A percentile compares a stretch with the other conserved stretches of the same genome.
These are phyloP conservation scores for Glaucidium brasilianum DNA, from an alignment of 2,113 vertebrate species.

Conservation along the genomic window DNA sequence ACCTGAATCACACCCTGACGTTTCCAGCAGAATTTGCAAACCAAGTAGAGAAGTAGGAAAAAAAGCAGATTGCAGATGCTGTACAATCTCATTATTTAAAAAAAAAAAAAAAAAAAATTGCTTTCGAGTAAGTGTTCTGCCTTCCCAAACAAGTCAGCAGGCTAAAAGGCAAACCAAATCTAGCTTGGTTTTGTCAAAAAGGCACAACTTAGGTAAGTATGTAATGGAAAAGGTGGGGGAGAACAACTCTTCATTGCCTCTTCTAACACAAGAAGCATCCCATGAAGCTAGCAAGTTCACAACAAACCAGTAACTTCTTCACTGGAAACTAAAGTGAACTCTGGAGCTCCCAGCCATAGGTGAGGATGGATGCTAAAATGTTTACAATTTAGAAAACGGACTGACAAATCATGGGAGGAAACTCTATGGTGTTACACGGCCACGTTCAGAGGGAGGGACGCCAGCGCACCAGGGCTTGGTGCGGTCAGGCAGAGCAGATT, in stretches of 20 bases:
- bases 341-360: background rate
- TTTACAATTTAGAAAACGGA: background rate
- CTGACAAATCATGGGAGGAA: background rate
- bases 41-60: background rate
- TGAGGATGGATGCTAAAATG: accelerated
- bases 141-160: background rate
- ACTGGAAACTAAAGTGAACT: background rate
- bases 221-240: background rate
- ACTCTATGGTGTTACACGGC: accelerated
- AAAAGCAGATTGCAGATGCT: background rate
- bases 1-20: background rate
- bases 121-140: background rate
- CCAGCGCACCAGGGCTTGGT: too few species aligned
- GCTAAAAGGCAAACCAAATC: background rate
- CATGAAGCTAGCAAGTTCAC: background rate
- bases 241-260: background rate
- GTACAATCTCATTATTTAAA: background rate
- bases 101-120: background rate
- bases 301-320: background rate
- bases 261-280: background rate
- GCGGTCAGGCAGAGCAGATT: background rate
- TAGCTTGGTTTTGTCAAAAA: background rate
- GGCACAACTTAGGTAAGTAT: background rate
- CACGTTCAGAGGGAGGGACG: accelerated
- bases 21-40: background rate